A percentile compares a stretch with the other conserved stretches of the same genome.
These are phyloP conservation scores for Mnemiopsis leidyi DNA, from an alignment of 37 sponge, comb jelly and placozoan species.

Conservation along the genomic window DNA sequence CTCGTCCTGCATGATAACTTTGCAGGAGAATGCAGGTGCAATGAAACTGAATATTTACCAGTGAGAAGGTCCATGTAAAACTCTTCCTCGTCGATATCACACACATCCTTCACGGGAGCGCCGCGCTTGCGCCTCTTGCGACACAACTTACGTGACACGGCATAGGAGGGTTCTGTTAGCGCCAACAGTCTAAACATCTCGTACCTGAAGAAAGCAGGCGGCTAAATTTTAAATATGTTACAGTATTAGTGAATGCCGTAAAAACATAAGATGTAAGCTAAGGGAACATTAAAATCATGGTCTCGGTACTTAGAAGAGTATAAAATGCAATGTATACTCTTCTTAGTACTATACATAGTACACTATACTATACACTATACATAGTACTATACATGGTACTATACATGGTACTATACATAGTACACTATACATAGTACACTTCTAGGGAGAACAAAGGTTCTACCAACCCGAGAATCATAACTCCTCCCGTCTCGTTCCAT, in stretches of 20 bases:
- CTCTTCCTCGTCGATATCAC: slow-evolving; percentile 61
- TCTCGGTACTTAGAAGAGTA: too few relatives aligned
- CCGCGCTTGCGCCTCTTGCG: slow-evolving; percentile 43
- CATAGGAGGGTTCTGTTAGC: slow-evolving; percentile 52
- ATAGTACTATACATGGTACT: too few relatives aligned
- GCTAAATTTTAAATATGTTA: too few relatives aligned
- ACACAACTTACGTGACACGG: slow-evolving; percentile 51
- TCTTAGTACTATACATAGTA: too few relatives aligned
- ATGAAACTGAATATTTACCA: too few relatives aligned
- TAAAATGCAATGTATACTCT: too few relatives aligned
- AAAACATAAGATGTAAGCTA: too few relatives aligned
- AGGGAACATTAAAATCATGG: too few relatives aligned
- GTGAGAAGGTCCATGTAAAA: slow-evolving; percentile 64
- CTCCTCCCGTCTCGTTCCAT: slow-evolving; percentile 84
- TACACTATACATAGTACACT: too few relatives aligned
- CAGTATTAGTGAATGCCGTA: too few relatives aligned
- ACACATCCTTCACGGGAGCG: slow-evolving; percentile 36
- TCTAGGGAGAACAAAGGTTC: neutral
- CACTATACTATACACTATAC: too few relatives aligned
- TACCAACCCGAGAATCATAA: slow-evolving; percentile 91
- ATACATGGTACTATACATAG: too few relatives aligned
- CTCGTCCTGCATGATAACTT: neutral
- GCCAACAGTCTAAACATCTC: slow-evolving; percentile 59
- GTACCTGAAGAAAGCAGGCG: slow-evolving; percentile 29
- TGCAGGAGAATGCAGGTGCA: neutral